Evolutionary conservation across 2,113 vertebrate species (phyloP).

Genomic region (Perca schrenkii): DNA sequence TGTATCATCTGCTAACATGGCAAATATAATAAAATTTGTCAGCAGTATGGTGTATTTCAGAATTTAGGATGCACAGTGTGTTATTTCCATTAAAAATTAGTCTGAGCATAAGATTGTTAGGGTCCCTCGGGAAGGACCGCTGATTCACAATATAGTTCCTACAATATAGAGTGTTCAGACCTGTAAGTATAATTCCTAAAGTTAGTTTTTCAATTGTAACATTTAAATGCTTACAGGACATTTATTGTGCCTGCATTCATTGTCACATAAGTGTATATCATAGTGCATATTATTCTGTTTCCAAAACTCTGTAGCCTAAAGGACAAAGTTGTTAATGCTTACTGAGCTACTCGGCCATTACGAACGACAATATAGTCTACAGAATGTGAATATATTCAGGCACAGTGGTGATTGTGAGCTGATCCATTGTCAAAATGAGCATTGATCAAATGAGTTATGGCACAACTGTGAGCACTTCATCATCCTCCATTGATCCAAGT

Average conservation of each 20-base stretch:
- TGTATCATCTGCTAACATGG: background rate
- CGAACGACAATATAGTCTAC: constrained; percentile 27
- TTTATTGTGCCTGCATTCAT: constrained; percentile 28
- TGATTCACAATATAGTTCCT: background rate
- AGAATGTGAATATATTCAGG: constrained; percentile 27
- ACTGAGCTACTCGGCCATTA: constrained; percentile 47
- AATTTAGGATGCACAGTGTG: background rate
- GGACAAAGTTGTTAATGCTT: constrained; percentile 66
- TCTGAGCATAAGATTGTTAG: background rate
- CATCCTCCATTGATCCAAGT: constrained; percentile 68
- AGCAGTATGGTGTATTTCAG: background rate
- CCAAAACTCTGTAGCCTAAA: constrained; percentile 52
- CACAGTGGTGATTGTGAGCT: constrained; percentile 40
- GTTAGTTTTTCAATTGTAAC: background rate
- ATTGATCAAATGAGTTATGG: constrained; percentile 62
- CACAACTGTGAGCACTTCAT: constrained; percentile 62
- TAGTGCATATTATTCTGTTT: constrained; percentile 30
- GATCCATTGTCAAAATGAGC: constrained; percentile 45
- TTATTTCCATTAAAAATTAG: background rate
- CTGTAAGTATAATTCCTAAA: background rate
- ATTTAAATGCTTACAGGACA: background rate
- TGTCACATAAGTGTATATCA: constrained; percentile 28
- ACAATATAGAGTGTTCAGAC: background rate
- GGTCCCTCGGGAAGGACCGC: background rate
- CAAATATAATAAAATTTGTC: background rate